Base-by-base conservation (phyloP, 1,140 invertebrate species). In the Popillia japonica region DNA sequence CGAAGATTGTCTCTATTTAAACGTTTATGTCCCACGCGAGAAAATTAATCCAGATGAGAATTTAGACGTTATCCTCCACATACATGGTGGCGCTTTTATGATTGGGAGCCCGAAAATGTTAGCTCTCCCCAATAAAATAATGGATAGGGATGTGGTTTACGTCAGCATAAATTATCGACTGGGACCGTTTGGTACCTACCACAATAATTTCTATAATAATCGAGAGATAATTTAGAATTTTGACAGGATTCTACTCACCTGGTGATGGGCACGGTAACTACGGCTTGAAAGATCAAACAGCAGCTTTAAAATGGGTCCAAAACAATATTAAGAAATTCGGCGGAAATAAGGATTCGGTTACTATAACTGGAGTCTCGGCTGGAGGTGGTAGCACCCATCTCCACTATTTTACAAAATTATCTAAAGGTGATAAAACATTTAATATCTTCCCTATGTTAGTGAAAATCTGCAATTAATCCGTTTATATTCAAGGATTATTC, bases 151-250 rank as follows among this genome's bases (percentile, higher is more conserved):
- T 78, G 83, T 92, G 8, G 88, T 93, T 7, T 85, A 90, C 23
- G 92, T 92, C 0, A 91, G 88, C 3, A 83, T 93, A 0, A 92
- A 91, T 82, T 93, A 92, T 83, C 83, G 92, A n/a, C 80, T 93
- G 14, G 91, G 91, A 22, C 87, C 89, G 1, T 80, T 92, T 34
- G 91, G 89, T 44, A 75, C 40, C 2, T 44, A 75, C 40, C 2
- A 6, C 40, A 44, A 14, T 75, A 22, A 44, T 40, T 14, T 44
- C 17, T 75, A 40, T 41, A 6, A 14, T 59, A 34, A 2, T 4
- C 27, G 4, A 34, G 4, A 34, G 14, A 42, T 42, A 2, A 27
- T 41, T 27, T 8, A 7, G 8, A 4, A 61, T 14, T n/a, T 80
- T 82, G n/a, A 48, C 48, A 84, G 83, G 84, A 40, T 86, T 85